These are phyloP conservation scores for Mormyrus iriodes DNA, from an alignment of 2,113 vertebrate species.

Conservation along the genomic window DNA sequence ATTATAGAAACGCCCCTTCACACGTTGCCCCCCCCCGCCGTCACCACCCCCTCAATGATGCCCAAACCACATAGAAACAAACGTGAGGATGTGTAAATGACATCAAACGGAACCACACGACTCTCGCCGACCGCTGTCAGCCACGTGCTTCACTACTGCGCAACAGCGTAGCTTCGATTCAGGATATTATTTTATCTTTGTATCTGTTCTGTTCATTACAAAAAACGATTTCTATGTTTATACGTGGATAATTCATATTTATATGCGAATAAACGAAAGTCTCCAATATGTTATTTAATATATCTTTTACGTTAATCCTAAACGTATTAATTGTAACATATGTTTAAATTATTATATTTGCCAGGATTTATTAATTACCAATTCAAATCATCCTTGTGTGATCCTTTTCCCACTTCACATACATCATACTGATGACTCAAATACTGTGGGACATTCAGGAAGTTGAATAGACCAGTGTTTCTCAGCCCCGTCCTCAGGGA, in stretches of 20 bases:
- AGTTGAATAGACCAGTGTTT: background rate
- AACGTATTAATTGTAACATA: background rate
- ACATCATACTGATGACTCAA: background rate
- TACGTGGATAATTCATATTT: background rate
- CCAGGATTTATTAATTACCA: background rate
- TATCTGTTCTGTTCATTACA: background rate
- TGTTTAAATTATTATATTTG: background rate
- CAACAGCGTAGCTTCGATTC: background rate
- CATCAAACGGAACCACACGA: background rate
- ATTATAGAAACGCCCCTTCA: background rate
- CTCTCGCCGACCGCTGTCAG: background rate
- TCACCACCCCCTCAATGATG: background rate
- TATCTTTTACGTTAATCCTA: background rate
- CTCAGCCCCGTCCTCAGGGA: background rate
- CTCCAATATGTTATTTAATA: background rate
- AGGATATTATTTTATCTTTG: background rate
- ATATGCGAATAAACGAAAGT: background rate
- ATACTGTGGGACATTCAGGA: background rate
- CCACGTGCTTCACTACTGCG: background rate
- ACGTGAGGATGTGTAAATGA: background rate
- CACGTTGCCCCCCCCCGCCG: background rate
- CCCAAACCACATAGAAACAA: background rate
- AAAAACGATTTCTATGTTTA: background rate
- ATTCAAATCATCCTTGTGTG: background rate
- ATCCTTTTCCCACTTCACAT: background rate